Conservation (phyloP, 2,888 invertebrate species). For the Drosophila pegasa region DNA sequence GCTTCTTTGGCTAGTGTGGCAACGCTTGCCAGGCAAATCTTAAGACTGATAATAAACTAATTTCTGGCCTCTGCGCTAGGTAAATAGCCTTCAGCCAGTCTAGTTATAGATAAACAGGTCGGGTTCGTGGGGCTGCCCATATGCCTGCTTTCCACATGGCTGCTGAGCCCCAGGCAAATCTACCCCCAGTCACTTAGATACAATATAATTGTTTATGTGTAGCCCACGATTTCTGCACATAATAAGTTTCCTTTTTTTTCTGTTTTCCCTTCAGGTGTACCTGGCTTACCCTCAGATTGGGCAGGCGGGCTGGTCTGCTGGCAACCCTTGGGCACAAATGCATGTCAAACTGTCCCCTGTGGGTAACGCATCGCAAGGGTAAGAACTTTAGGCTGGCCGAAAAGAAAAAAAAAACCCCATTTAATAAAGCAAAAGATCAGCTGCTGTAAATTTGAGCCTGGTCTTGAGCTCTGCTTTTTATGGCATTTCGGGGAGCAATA, state of each 20-base stretch:
- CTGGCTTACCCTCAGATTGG: constrained; percentile 38
- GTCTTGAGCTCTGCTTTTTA: constrained; percentile 43
- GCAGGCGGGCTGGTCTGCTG: background rate
- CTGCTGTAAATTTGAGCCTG: constrained; percentile 63
- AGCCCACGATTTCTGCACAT: constrained; percentile 18
- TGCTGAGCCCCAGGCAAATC: constrained; percentile 34
- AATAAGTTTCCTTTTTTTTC: constrained; percentile 8
- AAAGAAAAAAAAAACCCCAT: constrained; percentile 33
- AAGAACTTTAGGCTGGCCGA: constrained; percentile 20
- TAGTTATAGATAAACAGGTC: constrained; percentile 52
- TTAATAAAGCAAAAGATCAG: constrained; percentile 74
- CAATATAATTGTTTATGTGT: constrained; percentile 71
- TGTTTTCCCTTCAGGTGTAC: constrained; percentile 56
- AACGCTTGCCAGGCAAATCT: constrained; percentile 23
- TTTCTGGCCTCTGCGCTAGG: constrained; percentile 28
- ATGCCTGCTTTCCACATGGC: constrained; percentile 51
- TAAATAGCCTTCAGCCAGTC: constrained; percentile 28
- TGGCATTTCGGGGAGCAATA: constrained; percentile 69
- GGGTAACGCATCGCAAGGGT: constrained; percentile 56
- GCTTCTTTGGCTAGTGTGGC: background rate
- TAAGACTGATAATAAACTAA: constrained; percentile 43
- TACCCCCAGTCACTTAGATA: constrained; percentile 45
- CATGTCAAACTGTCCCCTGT: constrained; percentile 71
- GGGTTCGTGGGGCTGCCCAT: constrained; percentile 37
- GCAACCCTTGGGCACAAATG: constrained; percentile 65